Conservation (phyloP, 2,797 vertebrate genomes). For the Loriculus beryllinus region DNA sequence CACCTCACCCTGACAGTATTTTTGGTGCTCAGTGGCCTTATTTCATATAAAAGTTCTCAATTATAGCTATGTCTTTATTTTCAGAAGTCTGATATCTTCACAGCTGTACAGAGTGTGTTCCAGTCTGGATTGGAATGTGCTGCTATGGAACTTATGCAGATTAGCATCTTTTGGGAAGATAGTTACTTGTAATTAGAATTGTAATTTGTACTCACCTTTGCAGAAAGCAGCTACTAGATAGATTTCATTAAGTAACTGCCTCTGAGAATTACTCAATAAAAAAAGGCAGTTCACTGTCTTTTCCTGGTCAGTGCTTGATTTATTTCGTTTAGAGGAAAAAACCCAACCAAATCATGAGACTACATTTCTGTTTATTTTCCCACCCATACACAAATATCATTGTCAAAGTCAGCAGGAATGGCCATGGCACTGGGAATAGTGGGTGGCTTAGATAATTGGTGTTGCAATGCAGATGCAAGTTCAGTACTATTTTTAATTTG, state of each 20-base stretch:
- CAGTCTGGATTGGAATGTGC: background rate
- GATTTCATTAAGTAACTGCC: background rate
- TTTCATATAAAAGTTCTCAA: background rate
- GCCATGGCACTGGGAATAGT: background rate
- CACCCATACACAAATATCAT: background rate
- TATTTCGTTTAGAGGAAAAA: background rate
- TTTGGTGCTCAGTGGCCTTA: background rate
- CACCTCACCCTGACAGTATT: background rate
- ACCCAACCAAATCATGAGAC: background rate
- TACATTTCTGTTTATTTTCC: conserved; percentile 14
- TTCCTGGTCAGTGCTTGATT: background rate
- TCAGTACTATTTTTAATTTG: conserved; percentile 17
- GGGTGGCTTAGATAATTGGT: conserved; percentile 10
- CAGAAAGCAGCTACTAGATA: background rate
- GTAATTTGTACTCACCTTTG: background rate
- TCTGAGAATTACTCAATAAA: background rate
- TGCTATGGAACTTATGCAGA: background rate
- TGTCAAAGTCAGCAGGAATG: conserved; percentile 9
- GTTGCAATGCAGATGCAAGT: background rate
- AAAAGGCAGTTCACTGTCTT: background rate
- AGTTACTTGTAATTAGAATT: background rate
- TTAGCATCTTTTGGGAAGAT: background rate
- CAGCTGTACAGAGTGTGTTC: background rate
- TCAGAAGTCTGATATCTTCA: background rate
- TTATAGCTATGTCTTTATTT: background rate